These are phyloP conservation scores for Hyles vespertilio DNA, from an alignment of 1,140 invertebrate genomes.

Conservation along the genomic window DNA sequence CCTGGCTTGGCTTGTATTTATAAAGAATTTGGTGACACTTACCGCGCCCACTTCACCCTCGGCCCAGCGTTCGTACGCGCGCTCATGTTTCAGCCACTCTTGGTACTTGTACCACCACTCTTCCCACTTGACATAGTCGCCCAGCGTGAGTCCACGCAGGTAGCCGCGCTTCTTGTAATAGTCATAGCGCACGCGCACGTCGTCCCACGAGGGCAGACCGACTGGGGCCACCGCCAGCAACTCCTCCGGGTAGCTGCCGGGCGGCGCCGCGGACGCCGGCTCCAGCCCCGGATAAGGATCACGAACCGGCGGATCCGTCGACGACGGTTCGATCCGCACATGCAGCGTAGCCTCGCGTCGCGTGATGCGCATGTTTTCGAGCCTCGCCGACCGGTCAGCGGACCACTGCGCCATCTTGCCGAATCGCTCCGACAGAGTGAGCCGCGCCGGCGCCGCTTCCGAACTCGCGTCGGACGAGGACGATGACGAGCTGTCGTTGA, in stretches of 20 bases:
- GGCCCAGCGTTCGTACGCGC: conserved; percentile 87
- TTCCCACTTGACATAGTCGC: conserved; percentile 94
- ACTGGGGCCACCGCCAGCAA: conserved; percentile 82
- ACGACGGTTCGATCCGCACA: conserved; percentile 80
- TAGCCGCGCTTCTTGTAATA: conserved; percentile 92
- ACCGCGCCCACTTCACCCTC: conserved; percentile 69
- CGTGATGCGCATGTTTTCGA: conserved; percentile 90
- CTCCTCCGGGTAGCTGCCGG: conserved; percentile 86
- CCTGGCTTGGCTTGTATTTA: too few relatives aligned
- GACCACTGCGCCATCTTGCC: conserved; percentile 94
- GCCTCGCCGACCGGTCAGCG: conserved; percentile 85
- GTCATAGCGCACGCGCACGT: conserved; percentile 88
- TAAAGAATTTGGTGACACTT: conserved; percentile 31
- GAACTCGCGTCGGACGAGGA: conserved; percentile 35
- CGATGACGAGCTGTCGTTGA: conserved; percentile 25
- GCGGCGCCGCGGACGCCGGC: conserved; percentile 51
- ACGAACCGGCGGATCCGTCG: conserved; percentile 3
- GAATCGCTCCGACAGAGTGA: conserved; percentile 88
- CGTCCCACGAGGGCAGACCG: conserved; percentile 87
- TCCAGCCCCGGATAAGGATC: too few relatives aligned
- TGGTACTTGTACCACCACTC: conserved; percentile 96
- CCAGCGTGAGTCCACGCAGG: conserved; percentile 81
- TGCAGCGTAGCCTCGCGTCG: conserved; percentile 80
- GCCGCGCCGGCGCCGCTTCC: conserved; percentile 55
- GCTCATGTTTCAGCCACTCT: conserved; percentile 91